Evolutionary conservation across 2,797 vertebrate genomes (phyloP).

Genomic region (Diglossa cyanea): DNA sequence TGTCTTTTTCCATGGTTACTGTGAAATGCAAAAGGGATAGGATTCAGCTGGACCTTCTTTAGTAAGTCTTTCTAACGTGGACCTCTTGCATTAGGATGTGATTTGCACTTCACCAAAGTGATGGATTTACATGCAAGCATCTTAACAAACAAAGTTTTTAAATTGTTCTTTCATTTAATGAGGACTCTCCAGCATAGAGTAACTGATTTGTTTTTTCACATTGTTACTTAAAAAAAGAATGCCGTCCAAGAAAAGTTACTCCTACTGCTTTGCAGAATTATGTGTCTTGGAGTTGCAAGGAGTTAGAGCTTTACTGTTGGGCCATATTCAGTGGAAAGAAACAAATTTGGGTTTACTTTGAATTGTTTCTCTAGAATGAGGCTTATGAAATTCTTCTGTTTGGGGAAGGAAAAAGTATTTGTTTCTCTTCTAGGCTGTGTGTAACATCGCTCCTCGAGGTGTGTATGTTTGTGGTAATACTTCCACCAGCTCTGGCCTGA

Average conservation of each 20-base stretch:
- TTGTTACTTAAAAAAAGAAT: background rate
- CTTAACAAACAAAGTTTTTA: background rate
- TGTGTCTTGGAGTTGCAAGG: background rate
- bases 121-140: background rate
- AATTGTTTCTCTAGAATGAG: background rate
- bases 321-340: background rate
- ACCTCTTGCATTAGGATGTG: background rate
- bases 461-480: constrained; percentile 98
- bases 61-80: background rate
- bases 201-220: background rate
- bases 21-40: background rate
- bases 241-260: background rate
- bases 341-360: background rate
- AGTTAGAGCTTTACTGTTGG: background rate
- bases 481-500: constrained; percentile 91
- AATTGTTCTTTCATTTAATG: background rate
- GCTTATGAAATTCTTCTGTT: background rate
- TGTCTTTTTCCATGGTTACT: background rate
- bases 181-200: background rate
- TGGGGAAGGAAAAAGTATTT: background rate
- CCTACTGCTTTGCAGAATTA: background rate
- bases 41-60: background rate
- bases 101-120: background rate
- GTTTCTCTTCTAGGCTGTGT: constrained; percentile 84
- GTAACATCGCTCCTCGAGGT: constrained; percentile 91